Conservation (phyloP, 2,888 invertebrate species). For the Poecilobothrus nobilitatus region DNA sequence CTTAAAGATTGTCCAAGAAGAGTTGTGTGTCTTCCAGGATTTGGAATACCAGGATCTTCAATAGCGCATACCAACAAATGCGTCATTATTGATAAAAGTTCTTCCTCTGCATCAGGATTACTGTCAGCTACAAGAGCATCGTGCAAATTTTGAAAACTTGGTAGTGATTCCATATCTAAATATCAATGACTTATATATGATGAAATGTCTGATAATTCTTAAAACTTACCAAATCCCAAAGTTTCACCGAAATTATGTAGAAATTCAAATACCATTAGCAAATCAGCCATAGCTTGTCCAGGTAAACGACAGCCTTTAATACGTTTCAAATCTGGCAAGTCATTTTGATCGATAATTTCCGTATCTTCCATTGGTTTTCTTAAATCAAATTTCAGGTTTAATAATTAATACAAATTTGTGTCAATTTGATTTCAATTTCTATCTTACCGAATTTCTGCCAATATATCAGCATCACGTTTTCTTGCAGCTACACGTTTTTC, state of each 20-base stretch:
- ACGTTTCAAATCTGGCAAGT: constrained; percentile 62
- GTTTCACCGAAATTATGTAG: constrained; percentile 93
- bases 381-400: constrained; percentile 11
- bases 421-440: neutral
- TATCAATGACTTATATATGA: neutral
- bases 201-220: constrained; percentile 3
- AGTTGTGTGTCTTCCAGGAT: constrained; percentile 81
- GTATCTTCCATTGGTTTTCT: constrained; percentile 90
- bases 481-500: constrained; percentile 73
- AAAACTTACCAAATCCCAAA: constrained; percentile 70
- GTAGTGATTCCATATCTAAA: constrained; percentile 75
- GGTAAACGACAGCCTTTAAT: constrained; percentile 72
- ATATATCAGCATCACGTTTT: constrained; percentile 59
- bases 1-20: constrained; percentile 82
- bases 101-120: constrained; percentile 72
- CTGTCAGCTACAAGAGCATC: constrained; percentile 68
- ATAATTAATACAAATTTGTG: neutral
- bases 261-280: constrained; percentile 94
- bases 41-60: constrained; percentile 87
- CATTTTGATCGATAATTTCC: constrained; percentile 66
- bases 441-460: constrained; percentile 52
- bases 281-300: constrained; percentile 84
- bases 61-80: constrained; percentile 86
- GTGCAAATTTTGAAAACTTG: constrained; percentile 79
- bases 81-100: constrained; percentile 77